Evolutionary conservation across 1,140 invertebrate species (phyloP), one percentile per base, ranked within the genome.

Genomic region (Marisa cornuarietis): DNA sequence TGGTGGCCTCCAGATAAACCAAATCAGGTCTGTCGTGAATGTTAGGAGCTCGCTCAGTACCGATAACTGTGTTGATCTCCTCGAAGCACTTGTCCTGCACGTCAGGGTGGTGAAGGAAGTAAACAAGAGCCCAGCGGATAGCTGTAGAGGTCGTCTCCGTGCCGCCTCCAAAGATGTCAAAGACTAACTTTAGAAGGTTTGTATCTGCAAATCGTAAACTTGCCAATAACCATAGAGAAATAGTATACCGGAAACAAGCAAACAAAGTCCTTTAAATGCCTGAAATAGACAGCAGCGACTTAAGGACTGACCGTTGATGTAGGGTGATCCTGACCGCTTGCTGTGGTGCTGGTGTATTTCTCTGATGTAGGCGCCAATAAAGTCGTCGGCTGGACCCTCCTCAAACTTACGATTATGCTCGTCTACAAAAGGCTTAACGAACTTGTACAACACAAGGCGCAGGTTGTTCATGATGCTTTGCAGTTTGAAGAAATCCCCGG

Each of bases 111-210:
- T 93, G 89, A 0, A 95, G 94, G 92, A 98, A 94, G 83, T 94
- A 95, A 9, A 98, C 91, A 20, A 97, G 90, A 83, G 96, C 95
- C 97, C 97, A 99, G 49, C 94, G 92, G 16, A 98, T 88, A 0
- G 96, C 96, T 0, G 95, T 94, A 51, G 96, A 90, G 0, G 96
- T 95, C 0, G 97, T 98, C 87, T 98, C 97, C 22, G 95, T 93
- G 0, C 96, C 96, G 42, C 96, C 96, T 0, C 96, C 95, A 86
- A 96, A 96, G 79, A 98, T 91, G 90, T 98, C 97, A 26, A 76
- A 24, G 16, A 89, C 80, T n/a, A 80, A 73, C 22, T 49, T 24
- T 14, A 76, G 62, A 13, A 87, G 76, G n/a, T 85, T 81, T 14
- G 83, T 76, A n/a, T 84, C 86, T 87, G 79, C 76, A 71, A 74